Percentiles rank a stretch among this genome's conserved stretches.
Conservation (phyloP, 2,888 invertebrate genomes). For the Nymphalis polychloros region DNA sequence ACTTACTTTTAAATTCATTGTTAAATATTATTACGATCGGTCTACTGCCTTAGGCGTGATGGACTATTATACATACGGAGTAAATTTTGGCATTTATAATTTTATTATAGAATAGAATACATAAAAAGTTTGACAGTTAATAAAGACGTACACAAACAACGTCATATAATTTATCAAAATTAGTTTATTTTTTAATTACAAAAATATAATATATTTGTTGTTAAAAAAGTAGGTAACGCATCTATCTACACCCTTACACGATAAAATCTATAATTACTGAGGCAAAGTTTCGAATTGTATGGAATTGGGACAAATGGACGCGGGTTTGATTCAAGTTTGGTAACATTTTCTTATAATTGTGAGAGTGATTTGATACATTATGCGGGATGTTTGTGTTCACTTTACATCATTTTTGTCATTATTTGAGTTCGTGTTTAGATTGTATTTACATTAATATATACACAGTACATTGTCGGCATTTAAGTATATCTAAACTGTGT, state of each 20-base stretch:
- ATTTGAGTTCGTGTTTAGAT: conserved; percentile 19
- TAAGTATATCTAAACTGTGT: too few relatives aligned
- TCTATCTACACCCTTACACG: conserved; percentile 47
- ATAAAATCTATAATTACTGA: conserved; percentile 53
- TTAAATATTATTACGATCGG: too few relatives aligned
- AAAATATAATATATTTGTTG: background rate
- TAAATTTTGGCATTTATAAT: too few relatives aligned
- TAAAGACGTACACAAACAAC: too few relatives aligned
- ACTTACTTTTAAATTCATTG: too few relatives aligned
- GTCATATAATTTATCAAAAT: too few relatives aligned
- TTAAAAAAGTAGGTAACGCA: background rate
- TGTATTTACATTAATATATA: background rate
- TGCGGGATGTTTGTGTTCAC: conserved; percentile 73
- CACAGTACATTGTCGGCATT: too few relatives aligned
- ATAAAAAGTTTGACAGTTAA: too few relatives aligned
- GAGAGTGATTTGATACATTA: conserved; percentile 50
- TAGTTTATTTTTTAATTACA: background rate
- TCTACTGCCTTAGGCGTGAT: too few relatives aligned
- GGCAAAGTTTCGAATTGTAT: conserved; percentile 49
- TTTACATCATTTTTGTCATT: conserved; percentile 43
- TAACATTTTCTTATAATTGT: conserved; percentile 55
- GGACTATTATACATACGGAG: too few relatives aligned
- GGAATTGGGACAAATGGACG: conserved; percentile 63
- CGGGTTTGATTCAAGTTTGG: conserved; percentile 60
- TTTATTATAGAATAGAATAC: too few relatives aligned